A percentile compares a stretch with the other conserved stretches of the same genome.
Conservation (phyloP, 2,113 vertebrate genomes). For the Cynoglossus semilaevis region DNA sequence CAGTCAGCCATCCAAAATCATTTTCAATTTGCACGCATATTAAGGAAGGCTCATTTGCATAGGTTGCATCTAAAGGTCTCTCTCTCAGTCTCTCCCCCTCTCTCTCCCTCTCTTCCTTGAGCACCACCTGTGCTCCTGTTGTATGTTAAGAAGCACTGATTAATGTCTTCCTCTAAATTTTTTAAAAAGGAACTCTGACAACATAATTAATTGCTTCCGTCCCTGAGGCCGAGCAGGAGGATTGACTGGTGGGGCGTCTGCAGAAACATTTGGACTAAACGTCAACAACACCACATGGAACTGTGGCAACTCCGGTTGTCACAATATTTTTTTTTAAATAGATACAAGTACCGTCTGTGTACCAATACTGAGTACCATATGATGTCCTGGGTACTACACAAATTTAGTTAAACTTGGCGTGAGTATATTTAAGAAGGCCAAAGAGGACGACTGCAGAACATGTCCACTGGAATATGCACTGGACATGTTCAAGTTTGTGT, state of each 20-base stretch:
- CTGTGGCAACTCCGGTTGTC: too few relatives aligned
- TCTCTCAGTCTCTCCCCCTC: conserved; percentile 19
- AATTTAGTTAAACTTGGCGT: too few relatives aligned
- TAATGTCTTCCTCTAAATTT: conserved; percentile 61
- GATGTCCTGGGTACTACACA: too few relatives aligned
- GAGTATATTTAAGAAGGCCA: too few relatives aligned
- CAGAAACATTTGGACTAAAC: conserved; percentile 11
- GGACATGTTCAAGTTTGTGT: too few relatives aligned
- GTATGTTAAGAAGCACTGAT: conserved; percentile 57
- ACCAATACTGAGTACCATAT: too few relatives aligned
- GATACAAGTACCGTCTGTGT: too few relatives aligned
- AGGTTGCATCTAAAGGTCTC: conserved; percentile 42
- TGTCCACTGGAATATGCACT: too few relatives aligned
- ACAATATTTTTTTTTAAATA: too few relatives aligned
- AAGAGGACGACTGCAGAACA: too few relatives aligned
- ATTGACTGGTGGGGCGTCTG: conserved; percentile 8
- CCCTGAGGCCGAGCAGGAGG: conserved; percentile 39
- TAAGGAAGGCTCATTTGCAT: conserved; percentile 75
- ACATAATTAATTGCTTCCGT: conserved; percentile 70
- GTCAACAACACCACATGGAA: not conserved
- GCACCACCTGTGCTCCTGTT: conserved; percentile 46
- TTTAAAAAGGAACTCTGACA: conserved; percentile 63
- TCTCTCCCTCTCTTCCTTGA: conserved; percentile 17
- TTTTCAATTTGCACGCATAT: conserved; percentile 69
- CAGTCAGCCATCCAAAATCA: conserved; percentile 73